Conservation (phyloP, 2,113 vertebrate genomes). For the Herpailurus yagouaroundi region DNA sequence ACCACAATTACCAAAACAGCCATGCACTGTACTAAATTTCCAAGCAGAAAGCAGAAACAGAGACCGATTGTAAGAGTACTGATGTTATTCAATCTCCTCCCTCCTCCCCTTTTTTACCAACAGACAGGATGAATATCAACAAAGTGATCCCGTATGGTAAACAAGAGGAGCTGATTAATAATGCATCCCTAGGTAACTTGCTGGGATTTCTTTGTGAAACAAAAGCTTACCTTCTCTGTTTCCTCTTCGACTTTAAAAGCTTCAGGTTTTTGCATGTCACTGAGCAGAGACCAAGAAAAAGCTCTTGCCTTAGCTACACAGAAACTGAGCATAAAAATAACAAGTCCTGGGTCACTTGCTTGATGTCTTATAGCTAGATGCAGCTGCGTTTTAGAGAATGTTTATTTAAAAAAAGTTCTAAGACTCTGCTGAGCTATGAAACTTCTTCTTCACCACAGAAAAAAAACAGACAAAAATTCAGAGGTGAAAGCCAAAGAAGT, state of each 20-base stretch:
- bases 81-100: neutral
- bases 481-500: neutral
- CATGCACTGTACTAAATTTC: constrained; percentile 19
- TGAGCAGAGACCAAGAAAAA: neutral
- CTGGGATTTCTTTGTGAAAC: constrained; percentile 20
- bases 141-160: constrained; percentile 10
- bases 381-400: neutral
- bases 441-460: neutral
- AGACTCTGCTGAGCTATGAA: neutral
- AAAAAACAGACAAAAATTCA: constrained; percentile 43
- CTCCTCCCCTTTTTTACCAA: neutral
- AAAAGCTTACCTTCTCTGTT: constrained; percentile 29
- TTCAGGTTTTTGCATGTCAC: neutral
- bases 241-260: constrained; percentile 32
- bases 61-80: neutral
- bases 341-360: neutral
- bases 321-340: constrained; percentile 12
- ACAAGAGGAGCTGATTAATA: neutral
- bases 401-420: neutral
- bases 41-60: constrained; percentile 54
- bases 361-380: neutral
- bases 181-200: neutral
- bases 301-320: neutral
- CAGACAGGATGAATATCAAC: neutral
- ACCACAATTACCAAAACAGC: neutral